Conservation (phyloP, 2,113 vertebrate species). For the Rhadina sibilatrix region DNA sequence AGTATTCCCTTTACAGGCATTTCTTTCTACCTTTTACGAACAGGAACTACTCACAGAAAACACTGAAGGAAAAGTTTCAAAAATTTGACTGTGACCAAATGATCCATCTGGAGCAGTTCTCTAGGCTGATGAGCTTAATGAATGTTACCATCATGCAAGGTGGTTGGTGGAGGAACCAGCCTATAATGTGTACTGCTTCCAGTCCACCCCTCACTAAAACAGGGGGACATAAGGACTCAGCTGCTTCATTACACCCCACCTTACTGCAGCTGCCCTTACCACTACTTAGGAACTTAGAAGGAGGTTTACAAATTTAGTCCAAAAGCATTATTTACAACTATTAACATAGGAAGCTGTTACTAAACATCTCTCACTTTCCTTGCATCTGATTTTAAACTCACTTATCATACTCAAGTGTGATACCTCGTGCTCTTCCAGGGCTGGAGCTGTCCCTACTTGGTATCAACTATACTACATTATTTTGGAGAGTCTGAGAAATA, state of each 20-base stretch:
- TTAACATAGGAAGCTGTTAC: neutral
- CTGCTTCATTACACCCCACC: neutral
- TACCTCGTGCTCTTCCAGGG: fast-evolving
- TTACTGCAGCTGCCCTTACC: neutral
- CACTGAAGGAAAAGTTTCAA: neutral
- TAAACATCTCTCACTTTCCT: neutral
- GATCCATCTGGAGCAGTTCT: neutral
- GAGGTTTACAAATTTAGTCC: neutral
- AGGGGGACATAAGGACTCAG: neutral
- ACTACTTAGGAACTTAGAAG: neutral
- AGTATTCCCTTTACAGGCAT: neutral
- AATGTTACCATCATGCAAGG: neutral
- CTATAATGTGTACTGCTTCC: neutral
- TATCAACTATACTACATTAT: neutral
- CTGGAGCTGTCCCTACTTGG: neutral
- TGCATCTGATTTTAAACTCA: neutral
- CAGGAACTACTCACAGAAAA: neutral
- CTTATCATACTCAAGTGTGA: neutral
- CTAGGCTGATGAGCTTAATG: neutral
- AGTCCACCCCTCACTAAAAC: neutral
- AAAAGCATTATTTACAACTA: neutral
- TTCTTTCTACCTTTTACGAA: neutral
- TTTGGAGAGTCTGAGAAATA: neutral
- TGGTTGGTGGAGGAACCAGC: neutral
- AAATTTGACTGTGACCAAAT: neutral